Evolutionary conservation across 53 echinoderm and acorn worm genomes (phyloP).

Genomic region (Paelopatides confundens): DNA sequence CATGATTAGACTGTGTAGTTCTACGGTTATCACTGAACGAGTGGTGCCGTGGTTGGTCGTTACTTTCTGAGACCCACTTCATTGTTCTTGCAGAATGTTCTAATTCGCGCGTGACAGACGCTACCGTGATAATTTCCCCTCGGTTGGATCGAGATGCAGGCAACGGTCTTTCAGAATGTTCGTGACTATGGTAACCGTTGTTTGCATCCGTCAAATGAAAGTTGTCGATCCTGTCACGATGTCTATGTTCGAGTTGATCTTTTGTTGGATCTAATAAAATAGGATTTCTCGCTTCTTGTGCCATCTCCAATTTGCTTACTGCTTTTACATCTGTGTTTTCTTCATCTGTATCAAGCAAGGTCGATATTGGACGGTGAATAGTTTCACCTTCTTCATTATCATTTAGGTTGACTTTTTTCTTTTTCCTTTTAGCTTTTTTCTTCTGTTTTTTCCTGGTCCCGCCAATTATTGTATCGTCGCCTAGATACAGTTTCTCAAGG

Average conservation of each 20-base stretch:
- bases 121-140: constrained; percentile 17
- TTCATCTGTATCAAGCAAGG: neutral
- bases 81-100: constrained; percentile 1
- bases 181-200: neutral
- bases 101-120: constrained; percentile 30
- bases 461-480: constrained; percentile 37
- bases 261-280: neutral
- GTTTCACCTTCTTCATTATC: neutral
- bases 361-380: neutral
- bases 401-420: neutral
- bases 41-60: constrained; percentile 12
- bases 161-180: constrained; percentile 1
- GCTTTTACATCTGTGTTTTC: neutral
- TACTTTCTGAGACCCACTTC: constrained; percentile 30
- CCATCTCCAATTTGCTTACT: neutral
- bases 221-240: neutral
- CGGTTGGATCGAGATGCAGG: neutral
- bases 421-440: neutral
- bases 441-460: constrained; percentile 31
- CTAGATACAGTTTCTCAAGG: constrained; percentile 29
- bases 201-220: neutral
- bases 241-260: neutral
- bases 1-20: neutral
- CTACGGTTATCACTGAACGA: neutral
- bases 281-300: constrained; percentile 22